These are phyloP conservation scores for Trichopria drosophilae DNA, from an alignment of 2,888 invertebrate genomes.

Conservation along the genomic window DNA sequence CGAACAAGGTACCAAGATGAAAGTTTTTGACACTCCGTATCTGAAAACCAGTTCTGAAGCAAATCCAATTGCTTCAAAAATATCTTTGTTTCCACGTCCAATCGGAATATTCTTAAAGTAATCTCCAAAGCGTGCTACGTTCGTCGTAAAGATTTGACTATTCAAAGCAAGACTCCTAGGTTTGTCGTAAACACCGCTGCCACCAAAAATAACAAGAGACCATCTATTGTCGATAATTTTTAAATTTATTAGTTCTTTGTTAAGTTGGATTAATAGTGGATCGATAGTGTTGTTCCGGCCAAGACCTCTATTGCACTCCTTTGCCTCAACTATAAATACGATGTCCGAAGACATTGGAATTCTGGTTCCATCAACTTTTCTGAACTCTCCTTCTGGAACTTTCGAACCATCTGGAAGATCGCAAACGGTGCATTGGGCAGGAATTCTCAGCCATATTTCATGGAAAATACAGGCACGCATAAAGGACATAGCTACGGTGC, in stretches of 20 bases:
- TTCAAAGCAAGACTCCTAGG: constrained; percentile 76
- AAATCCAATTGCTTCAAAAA: constrained; percentile 75
- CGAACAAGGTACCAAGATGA: constrained; percentile 80
- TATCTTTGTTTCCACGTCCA: constrained; percentile 68
- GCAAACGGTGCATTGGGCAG: constrained; percentile 80
- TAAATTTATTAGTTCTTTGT: constrained; percentile 69
- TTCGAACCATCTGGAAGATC: constrained; percentile 63
- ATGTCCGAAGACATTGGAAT: constrained; percentile 78
- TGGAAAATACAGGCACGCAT: constrained; percentile 75
- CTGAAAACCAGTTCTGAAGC: constrained; percentile 77
- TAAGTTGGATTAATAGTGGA: constrained; percentile 67
- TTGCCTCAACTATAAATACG: constrained; percentile 87
- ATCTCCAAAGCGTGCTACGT: constrained; percentile 59
- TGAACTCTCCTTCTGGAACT: constrained; percentile 76
- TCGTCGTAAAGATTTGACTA: constrained; percentile 70
- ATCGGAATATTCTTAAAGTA: constrained; percentile 73
- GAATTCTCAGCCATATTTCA: constrained; percentile 77
- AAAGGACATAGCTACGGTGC: constrained; percentile 80
- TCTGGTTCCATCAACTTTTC: constrained; percentile 61
- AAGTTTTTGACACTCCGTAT: constrained; percentile 80
- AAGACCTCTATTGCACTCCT: constrained; percentile 76
- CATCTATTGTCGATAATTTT: constrained; percentile 75
- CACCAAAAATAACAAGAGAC: constrained; percentile 82
- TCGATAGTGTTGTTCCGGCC: constrained; percentile 70
- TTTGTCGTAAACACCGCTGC: constrained; percentile 70